A percentile compares a stretch with the other conserved stretches of the same genome.
phyloP scores from a whole-genome alignment of 2,113 vertebrate species.

The Oreochromis tanganicae region DNA sequence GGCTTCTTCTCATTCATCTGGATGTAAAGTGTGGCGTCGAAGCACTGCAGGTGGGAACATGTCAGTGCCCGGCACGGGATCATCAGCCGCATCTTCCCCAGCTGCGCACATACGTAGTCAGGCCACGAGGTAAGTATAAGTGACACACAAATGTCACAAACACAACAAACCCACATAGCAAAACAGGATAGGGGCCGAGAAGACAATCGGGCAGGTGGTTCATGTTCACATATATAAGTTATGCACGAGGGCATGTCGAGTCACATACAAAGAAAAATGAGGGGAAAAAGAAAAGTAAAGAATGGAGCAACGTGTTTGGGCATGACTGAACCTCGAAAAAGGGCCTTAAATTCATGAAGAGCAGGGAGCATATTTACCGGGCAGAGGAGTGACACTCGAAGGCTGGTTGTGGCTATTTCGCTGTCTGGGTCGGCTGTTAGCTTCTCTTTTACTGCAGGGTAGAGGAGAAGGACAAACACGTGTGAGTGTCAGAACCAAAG shows the following conservation, averaged over 20 bases:
- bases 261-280: background rate
- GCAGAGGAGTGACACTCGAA: slow-evolving; percentile 96
- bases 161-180: slow-evolving; percentile 18
- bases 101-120: slow-evolving; percentile 67
- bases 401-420: slow-evolving; percentile 97
- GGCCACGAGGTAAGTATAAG: background rate
- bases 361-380: slow-evolving; percentile 77
- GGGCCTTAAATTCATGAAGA: background rate
- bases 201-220: background rate
- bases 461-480: background rate
- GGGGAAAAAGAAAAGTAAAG: background rate
- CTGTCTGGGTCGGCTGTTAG: slow-evolving; percentile 98
- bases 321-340: background rate
- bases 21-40: slow-evolving; percentile 96
- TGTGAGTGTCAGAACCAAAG: background rate
- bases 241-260: background rate
- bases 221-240: background rate
- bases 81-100: slow-evolving; percentile 96
- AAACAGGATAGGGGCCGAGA: background rate
- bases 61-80: slow-evolving; percentile 94
- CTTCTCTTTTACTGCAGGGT: slow-evolving; percentile 92
- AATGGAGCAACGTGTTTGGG: background rate
- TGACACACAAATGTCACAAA: background rate
- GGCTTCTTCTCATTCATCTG: slow-evolving; percentile 99
- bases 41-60: slow-evolving; percentile 98